These are phyloP conservation scores for Stenurella melanura DNA, from an alignment of 2,888 invertebrate species.

Conservation along the genomic window DNA sequence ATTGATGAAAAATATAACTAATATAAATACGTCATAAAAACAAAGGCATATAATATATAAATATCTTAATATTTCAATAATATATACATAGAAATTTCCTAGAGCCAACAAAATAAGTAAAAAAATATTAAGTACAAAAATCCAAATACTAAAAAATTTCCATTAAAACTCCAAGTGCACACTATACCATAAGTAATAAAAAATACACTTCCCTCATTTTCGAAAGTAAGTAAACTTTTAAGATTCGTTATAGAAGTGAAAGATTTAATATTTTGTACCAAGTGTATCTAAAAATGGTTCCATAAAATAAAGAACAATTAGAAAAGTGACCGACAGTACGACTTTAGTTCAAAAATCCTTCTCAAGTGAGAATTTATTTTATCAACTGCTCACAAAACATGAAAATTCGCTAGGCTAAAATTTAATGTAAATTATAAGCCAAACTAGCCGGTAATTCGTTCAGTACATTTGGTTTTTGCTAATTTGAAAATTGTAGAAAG, in stretches of 20 bases:
- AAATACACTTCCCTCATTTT: background rate
- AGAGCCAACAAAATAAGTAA: constrained; percentile 30
- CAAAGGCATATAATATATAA: constrained; percentile 5
- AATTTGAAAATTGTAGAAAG: too few relatives aligned
- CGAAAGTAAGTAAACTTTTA: background rate
- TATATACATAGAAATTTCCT: constrained; percentile 34
- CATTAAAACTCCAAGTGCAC: constrained; percentile 9
- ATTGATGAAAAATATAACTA: background rate
- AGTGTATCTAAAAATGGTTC: background rate
- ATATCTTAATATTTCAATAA: constrained; percentile 33
- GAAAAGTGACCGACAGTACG: background rate
- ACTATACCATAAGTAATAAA: background rate
- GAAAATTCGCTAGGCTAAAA: background rate
- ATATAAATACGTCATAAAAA: constrained; percentile 22
- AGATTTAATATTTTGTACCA: background rate
- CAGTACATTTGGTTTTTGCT: too few relatives aligned
- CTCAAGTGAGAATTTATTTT: background rate
- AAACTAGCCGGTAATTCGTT: too few relatives aligned
- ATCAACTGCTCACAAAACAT: background rate
- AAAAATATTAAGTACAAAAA: constrained; percentile 39
- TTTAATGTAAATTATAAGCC: background rate
- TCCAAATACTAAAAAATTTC: constrained; percentile 26
- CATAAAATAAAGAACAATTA: background rate
- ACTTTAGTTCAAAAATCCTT: background rate
- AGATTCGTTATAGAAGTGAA: background rate